Evolutionary conservation across 2,113 vertebrate species (phyloP), one percentile per base, ranked within the genome.

Genomic region (Entelurus aequoreus): DNA sequence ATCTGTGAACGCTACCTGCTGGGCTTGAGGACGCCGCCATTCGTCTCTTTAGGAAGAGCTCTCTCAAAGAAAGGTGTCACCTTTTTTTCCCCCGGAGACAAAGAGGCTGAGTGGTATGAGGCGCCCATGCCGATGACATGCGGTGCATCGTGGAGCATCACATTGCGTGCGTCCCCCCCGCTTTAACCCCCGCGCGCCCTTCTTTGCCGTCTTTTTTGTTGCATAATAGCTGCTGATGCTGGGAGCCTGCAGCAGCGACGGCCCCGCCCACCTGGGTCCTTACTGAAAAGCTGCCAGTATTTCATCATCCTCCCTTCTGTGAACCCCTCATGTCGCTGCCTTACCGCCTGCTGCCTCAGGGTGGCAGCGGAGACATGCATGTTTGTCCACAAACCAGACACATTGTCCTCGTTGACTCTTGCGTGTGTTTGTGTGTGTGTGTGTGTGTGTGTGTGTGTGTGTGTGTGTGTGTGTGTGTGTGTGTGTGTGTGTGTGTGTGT

Each of bases 241-340:
- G 37, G 66, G 66, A 81, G 83, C 77, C 69, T 42, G 71, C 52
- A 66, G 81, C 65, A 37, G 85, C 85, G 28, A 28, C 28, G 85
- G 53, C 77, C 69, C 82, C 82, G 58, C 84, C 86, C 80, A 69
- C 77, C 50, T 51, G 21, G 48, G 51, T n/a, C 82, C 67, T 89
- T 89, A 81, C 86, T 84, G 81, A 85, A 89, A 87, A 83, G 74
- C 81, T 68, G 79, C 83, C 87, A 83, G 81, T 84, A 85, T 89
- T 89, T 89, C 83, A 85, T 87, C 84, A 85, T 84, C 73, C 70
- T 63, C 58, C 78, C 76, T 77, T 78, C 68, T 2, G 56, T 83
- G 79, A 85, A 76, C 75, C 73, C 44, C 58, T 46, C 4, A 13
- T 15, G 5, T 52, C 62, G 66, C 59, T 54, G 77, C 72, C 14